These are phyloP conservation scores for Augochlora pura DNA, from an alignment of 1,140 invertebrate species.

Conservation along the genomic window DNA sequence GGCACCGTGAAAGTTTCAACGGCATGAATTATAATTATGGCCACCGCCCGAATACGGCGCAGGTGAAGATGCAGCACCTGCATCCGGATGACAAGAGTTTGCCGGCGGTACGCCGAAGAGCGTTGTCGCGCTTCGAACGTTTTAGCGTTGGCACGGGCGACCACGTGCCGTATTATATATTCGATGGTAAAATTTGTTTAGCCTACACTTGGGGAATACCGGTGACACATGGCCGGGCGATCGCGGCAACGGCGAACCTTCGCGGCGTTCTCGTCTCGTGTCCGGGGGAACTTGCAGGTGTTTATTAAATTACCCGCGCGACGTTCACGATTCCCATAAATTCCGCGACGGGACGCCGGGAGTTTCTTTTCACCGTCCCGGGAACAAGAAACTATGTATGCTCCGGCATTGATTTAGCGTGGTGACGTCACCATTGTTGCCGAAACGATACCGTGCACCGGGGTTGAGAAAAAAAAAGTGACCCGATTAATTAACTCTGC, in stretches of 20 bases:
- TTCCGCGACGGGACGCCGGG: background rate
- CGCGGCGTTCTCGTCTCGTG: background rate
- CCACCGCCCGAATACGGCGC: background rate
- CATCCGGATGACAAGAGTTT: background rate
- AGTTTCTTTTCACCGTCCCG: background rate
- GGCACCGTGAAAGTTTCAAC: background rate
- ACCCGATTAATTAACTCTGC: too few relatives aligned
- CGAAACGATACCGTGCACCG: too few relatives aligned
- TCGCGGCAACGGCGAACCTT: background rate
- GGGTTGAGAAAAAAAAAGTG: too few relatives aligned
- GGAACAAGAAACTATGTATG: background rate
- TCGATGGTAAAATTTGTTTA: constrained; percentile 1
- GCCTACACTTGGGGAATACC: background rate
- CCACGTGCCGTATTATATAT: background rate
- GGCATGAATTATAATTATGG: background rate
- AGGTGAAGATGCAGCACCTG: background rate
- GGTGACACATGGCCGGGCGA: background rate
- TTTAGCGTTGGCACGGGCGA: background rate
- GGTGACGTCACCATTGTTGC: too few relatives aligned
- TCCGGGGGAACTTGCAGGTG: background rate
- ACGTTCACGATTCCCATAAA: background rate
- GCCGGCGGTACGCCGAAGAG: background rate
- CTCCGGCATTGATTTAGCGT: background rate
- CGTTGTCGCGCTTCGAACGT: background rate
- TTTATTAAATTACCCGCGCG: background rate